Base-by-base conservation (phyloP, 1,140 invertebrate genomes). In the Drosophila athabasca region DNA sequence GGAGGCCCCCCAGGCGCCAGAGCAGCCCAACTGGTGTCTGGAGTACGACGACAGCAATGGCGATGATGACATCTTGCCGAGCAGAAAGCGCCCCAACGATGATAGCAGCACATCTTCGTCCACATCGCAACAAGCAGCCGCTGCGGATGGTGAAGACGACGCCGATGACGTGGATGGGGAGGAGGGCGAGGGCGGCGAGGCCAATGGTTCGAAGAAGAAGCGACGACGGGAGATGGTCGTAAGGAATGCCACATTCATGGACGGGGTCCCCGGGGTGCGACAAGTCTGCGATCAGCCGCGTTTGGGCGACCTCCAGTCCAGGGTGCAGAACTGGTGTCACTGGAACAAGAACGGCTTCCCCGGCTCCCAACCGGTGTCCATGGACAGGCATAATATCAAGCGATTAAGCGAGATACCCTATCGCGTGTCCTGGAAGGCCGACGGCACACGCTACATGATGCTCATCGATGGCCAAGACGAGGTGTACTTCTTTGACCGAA, bases 351-450 rank as follows among this genome's bases (percentile, higher is more conserved):
- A 93, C 53, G 97, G 97, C 7, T 99, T 99, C 92, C 98, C 98
- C 4, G 99, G 99, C 3, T 95, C 95, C 51, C 99, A 99, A 90
- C 99, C 99, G 0, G 97, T 99, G 0, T 99, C 98, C 0, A 99
- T 99, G 98, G 95, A 97, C 84, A 91, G 93, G 3, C 88, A 94
- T 0, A 99, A 99, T 92, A 93, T 99, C 11, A 93, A 92, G 46
- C 93, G 95, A 8, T 92, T 99, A 1, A 92, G 94, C 48, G 85
- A 95, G 68, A 97, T 97, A 90, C 96, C 96, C 0, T 99, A 99
- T 88, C 95, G 95, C 90, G 98, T 99, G 3, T 99, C 98, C 0
- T 99, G 99, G 99, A 99, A 99, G 92, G 99, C 99, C 13, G 99
- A 99, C 93, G 99, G 99, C 24, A 97, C 96, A 13, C 95, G 98